A percentile compares a stretch with the other conserved stretches of the same genome.
Conservation (phyloP, 2,113 vertebrate genomes). For the Charina bottae region DNA sequence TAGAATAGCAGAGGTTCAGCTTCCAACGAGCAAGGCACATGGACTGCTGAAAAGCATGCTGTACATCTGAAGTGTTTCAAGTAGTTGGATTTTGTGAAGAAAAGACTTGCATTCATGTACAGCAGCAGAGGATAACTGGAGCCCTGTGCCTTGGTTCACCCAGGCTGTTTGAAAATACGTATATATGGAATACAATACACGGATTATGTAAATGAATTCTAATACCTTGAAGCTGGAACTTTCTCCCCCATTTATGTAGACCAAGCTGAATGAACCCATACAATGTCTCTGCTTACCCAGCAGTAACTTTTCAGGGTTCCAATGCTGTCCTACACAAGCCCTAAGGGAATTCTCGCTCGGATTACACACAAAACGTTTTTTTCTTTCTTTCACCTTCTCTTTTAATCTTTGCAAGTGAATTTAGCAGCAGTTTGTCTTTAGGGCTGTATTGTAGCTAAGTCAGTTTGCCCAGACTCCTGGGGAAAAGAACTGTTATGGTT, state of each 20-base stretch:
- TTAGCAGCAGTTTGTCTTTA: not conserved
- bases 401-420: not conserved
- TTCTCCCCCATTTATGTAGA: not conserved
- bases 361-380: not conserved
- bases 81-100: constrained; percentile 8
- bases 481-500: not conserved
- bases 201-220: not conserved
- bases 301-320: not conserved
- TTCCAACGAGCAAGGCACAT: not conserved
- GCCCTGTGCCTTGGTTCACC: constrained; percentile 30
- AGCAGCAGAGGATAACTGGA: constrained; percentile 12
- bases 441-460: not conserved
- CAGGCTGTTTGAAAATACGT: constrained; percentile 3
- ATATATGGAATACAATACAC: not conserved
- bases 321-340: not conserved
- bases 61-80: constrained; percentile 8
- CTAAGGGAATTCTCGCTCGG: not conserved
- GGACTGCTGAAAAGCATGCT: constrained; percentile 20
- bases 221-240: accelerated
- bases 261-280: not conserved
- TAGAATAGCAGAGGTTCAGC: not conserved
- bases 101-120: constrained; percentile 8
- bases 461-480: not conserved
- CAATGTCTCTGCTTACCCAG: not conserved
- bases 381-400: not conserved